phyloP scores from a whole-genome alignment of 2,888 invertebrate genomes.

The Tachystola acroxantha region DNA sequence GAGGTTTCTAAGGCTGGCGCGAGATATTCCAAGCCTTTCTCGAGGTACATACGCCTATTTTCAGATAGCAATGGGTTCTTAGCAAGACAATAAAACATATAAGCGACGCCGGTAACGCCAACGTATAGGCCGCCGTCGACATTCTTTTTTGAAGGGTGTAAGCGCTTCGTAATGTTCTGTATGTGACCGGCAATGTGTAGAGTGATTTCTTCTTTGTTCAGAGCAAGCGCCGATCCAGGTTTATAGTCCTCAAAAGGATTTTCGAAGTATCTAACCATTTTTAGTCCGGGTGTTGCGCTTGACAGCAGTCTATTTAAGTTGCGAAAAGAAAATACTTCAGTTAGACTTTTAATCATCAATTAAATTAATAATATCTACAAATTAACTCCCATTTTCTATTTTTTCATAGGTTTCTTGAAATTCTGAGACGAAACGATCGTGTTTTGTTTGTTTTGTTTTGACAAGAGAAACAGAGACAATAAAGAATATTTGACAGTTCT shows the following conservation, averaged over 20 bases:
- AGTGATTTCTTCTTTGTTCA: slow-evolving; percentile 37
- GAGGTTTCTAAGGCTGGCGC: slow-evolving; percentile 78
- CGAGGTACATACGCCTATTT: slow-evolving; percentile 65
- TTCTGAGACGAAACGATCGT: not conserved
- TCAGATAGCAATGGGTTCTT: slow-evolving; percentile 70
- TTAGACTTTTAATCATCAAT: slow-evolving; percentile 26
- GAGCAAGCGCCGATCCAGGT: slow-evolving; percentile 20
- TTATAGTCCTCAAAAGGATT: slow-evolving; percentile 54
- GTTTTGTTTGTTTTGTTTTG: slow-evolving; percentile 1
- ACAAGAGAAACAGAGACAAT: too few species aligned
- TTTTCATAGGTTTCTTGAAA: too few species aligned
- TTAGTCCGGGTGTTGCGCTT: slow-evolving; percentile 22
- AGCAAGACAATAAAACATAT: slow-evolving; percentile 85
- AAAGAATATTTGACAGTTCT: slow-evolving; percentile 1
- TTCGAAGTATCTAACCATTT: slow-evolving; percentile 64
- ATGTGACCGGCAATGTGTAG: slow-evolving; percentile 47
- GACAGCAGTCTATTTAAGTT: slow-evolving; percentile 15
- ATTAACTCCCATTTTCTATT: not conserved
- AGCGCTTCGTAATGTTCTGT: slow-evolving; percentile 46
- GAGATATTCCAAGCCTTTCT: slow-evolving; percentile 80
- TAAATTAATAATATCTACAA: slow-evolving; percentile 12
- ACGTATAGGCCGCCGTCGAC: slow-evolving; percentile 82
- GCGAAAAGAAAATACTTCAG: slow-evolving; percentile 13
- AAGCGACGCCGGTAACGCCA: slow-evolving; percentile 84
- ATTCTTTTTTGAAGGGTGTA: slow-evolving; percentile 50